Percentiles rank a stretch among this genome's conserved stretches.
Conservation (phyloP, 2,888 invertebrate genomes). For the Tholera decimalis region DNA sequence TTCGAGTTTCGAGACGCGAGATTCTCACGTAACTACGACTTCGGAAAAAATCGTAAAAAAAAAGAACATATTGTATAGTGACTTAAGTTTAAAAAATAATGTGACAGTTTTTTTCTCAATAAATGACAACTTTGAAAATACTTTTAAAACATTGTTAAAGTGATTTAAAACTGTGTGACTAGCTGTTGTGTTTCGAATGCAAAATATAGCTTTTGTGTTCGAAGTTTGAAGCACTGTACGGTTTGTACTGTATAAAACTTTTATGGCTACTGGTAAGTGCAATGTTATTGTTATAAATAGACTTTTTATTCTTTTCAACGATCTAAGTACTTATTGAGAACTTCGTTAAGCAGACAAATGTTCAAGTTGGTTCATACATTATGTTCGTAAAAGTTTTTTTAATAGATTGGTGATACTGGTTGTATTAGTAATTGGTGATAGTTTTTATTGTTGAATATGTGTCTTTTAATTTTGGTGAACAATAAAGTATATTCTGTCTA, state of each 20-base stretch:
- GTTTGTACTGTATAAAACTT: slow-evolving; percentile 27
- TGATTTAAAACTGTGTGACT: slow-evolving; percentile 54
- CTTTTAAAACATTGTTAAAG: slow-evolving; percentile 40
- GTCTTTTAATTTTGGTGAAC: no score
- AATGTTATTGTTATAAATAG: not conserved
- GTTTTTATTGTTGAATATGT: no score
- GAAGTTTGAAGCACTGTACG: slow-evolving; percentile 35
- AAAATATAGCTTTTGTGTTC: slow-evolving; percentile 35
- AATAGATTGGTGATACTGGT: not conserved
- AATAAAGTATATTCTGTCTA: no score
- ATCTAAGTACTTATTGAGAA: not conserved
- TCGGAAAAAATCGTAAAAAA: slow-evolving; percentile 15
- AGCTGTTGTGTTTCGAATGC: slow-evolving; percentile 35
- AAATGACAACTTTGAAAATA: slow-evolving; percentile 16
- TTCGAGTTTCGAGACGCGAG: slow-evolving; percentile 27
- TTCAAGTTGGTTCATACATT: not conserved
- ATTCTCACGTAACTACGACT: slow-evolving; percentile 46
- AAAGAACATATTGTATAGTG: slow-evolving; percentile 16
- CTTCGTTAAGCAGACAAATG: not conserved
- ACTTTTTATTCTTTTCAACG: not conserved
- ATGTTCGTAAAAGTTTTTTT: not conserved
- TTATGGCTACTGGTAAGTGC: slow-evolving; percentile 44
- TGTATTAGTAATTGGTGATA: no score
- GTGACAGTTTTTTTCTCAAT: slow-evolving; percentile 15
- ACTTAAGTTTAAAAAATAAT: not conserved